Evolutionary conservation across 2,797 vertebrate species (phyloP).

Genomic region (Pseudopleuronectes americanus): DNA sequence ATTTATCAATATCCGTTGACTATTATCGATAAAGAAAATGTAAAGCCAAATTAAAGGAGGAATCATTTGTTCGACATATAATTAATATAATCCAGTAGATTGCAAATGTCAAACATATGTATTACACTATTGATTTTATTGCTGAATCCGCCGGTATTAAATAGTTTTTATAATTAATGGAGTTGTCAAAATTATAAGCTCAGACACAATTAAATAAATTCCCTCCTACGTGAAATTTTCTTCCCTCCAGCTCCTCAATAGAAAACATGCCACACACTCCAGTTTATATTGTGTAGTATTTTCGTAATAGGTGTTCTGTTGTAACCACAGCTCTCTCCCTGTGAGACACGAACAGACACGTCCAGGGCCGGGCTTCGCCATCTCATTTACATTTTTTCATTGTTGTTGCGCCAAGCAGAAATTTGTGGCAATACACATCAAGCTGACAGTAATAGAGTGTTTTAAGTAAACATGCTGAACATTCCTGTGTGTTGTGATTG

Average conservation of each 20-base stretch:
- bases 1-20: too few relatives aligned
- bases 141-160: neutral
- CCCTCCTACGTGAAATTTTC: constrained; percentile 18
- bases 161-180: neutral
- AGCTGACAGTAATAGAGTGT: constrained; percentile 30
- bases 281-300: constrained; percentile 52
- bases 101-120: neutral
- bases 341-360: constrained; percentile 50
- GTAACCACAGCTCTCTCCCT: constrained; percentile 61
- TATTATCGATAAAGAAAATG: too few relatives aligned
- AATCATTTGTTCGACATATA: too few relatives aligned
- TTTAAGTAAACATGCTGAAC: constrained; percentile 50
- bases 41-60: too few relatives aligned
- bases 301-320: constrained; percentile 59
- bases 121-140: constrained; percentile 7
- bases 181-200: constrained; percentile 19
- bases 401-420: constrained; percentile 52
- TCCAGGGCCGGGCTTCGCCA: constrained; percentile 16
- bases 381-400: constrained; percentile 66
- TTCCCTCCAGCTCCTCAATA: constrained; percentile 55
- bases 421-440: constrained; percentile 46
- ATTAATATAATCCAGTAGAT: too few relatives aligned
- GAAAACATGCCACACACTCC: constrained; percentile 47
- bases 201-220: constrained; percentile 23
- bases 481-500: constrained; percentile 64